phyloP scores from a whole-genome alignment of 2,113 vertebrate genomes.

The Columba livia region DNA sequence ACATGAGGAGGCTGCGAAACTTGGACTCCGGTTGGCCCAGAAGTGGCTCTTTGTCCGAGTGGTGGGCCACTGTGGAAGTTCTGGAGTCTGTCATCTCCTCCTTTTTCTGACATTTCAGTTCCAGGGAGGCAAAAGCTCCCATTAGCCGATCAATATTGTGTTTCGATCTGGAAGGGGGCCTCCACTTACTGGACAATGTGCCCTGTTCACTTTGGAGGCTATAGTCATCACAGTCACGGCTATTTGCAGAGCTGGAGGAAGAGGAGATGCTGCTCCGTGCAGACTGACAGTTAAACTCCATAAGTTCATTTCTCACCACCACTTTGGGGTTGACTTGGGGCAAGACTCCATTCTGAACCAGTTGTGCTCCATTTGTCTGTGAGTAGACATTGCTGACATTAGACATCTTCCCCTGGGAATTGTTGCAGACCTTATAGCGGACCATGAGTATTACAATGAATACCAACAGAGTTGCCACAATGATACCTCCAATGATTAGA shows the following conservation, averaged over 20 bases:
- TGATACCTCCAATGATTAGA: constrained; percentile 93
- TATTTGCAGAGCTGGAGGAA: constrained; percentile 85
- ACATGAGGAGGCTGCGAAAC: constrained; percentile 86
- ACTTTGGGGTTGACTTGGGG: constrained; percentile 85
- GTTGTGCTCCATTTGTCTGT: constrained; percentile 87
- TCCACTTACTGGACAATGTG: constrained; percentile 87
- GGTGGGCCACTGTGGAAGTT: constrained; percentile 78
- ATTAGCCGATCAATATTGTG: constrained; percentile 90
- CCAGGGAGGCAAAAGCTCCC: constrained; percentile 93
- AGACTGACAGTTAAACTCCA: constrained; percentile 89
- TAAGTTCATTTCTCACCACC: constrained; percentile 86
- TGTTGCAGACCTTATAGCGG: constrained; percentile 91
- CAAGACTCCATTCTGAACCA: constrained; percentile 79
- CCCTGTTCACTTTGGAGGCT: constrained; percentile 82
- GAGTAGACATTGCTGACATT: constrained; percentile 89
- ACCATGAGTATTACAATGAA: constrained; percentile 98
- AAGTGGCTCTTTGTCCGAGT: constrained; percentile 93
- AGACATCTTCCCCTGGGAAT: constrained; percentile 83
- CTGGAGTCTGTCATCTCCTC: constrained; percentile 79
- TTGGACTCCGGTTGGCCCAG: constrained; percentile 86
- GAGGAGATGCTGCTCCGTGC: constrained; percentile 89
- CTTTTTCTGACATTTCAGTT: constrained; percentile 87
- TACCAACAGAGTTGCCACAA: constrained; percentile 92
- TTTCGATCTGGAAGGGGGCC: constrained; percentile 82
- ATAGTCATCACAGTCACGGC: constrained; percentile 78